Evolutionary conservation across 2,113 vertebrate species (phyloP).

Genomic region (Lutjanus erythropterus): DNA sequence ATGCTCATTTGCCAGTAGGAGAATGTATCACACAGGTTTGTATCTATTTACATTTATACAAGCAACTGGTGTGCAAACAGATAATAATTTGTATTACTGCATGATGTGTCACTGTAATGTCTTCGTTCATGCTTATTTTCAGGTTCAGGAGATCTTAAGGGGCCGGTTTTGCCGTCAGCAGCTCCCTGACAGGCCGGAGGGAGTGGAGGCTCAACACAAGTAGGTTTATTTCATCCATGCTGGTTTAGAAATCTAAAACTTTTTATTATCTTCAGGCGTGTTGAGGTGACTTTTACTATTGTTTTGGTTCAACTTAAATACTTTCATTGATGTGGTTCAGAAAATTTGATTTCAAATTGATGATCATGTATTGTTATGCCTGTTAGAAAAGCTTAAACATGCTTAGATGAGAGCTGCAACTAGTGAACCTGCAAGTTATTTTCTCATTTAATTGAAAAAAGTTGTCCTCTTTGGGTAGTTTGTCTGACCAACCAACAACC

Average conservation of each 20-base stretch:
- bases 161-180: conserved; percentile 87
- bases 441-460: too few relatives aligned
- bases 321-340: neutral
- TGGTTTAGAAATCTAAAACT: neutral
- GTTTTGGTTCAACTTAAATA: neutral
- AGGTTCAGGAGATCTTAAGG: conserved; percentile 91
- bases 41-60: neutral
- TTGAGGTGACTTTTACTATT: neutral
- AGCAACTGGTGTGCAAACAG: neutral
- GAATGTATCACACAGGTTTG: conserved; percentile 91
- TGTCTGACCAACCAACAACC: too few relatives aligned
- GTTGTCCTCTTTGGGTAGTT: too few relatives aligned
- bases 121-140: neutral
- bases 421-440: too few relatives aligned
- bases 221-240: conserved; percentile 70
- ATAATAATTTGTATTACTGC: neutral
- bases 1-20: conserved; percentile 65
- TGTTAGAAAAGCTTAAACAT: neutral
- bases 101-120: neutral
- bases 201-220: conserved; percentile 91
- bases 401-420: too few relatives aligned
- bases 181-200: conserved; percentile 83
- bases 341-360: neutral
- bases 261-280: neutral
- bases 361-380: neutral